Evolutionary conservation across 2,113 vertebrate genomes (phyloP).

Genomic region (Cranoglanis bouderius): DNA sequence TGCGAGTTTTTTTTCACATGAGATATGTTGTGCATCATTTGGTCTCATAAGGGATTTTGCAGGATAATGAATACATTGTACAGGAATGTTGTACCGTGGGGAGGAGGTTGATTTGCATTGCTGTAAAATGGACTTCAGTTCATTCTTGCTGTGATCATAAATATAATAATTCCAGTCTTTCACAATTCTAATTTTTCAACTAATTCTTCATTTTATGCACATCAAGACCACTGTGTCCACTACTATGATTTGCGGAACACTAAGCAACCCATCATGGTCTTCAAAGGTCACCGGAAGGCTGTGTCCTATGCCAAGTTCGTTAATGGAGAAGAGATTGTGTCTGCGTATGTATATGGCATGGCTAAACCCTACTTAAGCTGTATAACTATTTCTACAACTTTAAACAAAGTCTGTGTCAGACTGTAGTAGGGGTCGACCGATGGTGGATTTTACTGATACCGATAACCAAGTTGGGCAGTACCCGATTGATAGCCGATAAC

Average conservation of each 20-base stretch:
- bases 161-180: background rate
- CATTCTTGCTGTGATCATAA: background rate
- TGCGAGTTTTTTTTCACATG: background rate
- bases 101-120: background rate
- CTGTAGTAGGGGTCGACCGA: background rate
- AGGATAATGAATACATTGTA: background rate
- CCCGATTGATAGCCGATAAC: too few species aligned
- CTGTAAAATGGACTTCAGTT: background rate
- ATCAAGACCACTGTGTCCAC: conserved; percentile 97
- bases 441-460: too few species aligned
- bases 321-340: conserved; percentile 97
- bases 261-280: conserved; percentile 99
- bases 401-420: background rate
- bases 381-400: background rate
- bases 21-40: background rate
- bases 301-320: conserved; percentile 99
- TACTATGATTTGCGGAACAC: conserved; percentile 99
- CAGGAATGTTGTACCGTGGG: background rate
- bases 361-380: background rate
- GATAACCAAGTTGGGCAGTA: too few species aligned
- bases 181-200: background rate
- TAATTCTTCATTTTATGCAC: background rate
- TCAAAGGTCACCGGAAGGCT: conserved; percentile 97
- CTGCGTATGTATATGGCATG: conserved; percentile 84
- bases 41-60: background rate